Base-by-base conservation (phyloP, 2,113 vertebrate genomes). In the Paradoxurus hermaphroditus region DNA sequence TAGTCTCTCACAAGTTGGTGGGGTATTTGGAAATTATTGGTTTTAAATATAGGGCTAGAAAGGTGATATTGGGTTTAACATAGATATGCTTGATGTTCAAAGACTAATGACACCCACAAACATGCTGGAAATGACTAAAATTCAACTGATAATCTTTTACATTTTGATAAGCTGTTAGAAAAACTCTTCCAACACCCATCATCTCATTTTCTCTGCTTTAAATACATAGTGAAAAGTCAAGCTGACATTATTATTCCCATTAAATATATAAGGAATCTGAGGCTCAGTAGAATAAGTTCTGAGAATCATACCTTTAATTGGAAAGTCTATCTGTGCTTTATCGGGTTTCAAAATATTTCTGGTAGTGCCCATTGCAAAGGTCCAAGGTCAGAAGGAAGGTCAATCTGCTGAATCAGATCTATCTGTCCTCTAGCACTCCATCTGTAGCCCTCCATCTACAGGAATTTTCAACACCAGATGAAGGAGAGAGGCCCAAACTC, bases 161-260 rank as follows among this genome's bases (percentile, higher is more conserved):
- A 53, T 86, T 94, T 89, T 93, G 62, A 68, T 78, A 93, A 94
- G 4, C 23, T 91, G 11, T 75, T 86, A 86, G 41, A 46, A 93
- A 95, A 93, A 77, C 13, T 4, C 86, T 62, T 63, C 34, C 16
- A 86, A 86, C 63, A 36, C 6, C 62, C 53, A 49, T 7, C 23
- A 82, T 56, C 21, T 81, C 41, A 59, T 94, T 82, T 89, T 82
- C 18, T 53, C 41, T 83, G 46, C 9, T 86, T 86, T 15, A 75
- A 49, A 59, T 92, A 73, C 70, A 79, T 31, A 31, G 3, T 21
- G 39, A 90, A 87, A 23, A n/a, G 21, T 27, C 82, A 36, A 82
- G 36, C 31, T 90, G 44, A 90, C 31, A 23, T 63, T 51, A 81
- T 68, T 46, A 85, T 41, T n/a, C 41, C 13, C 5, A 39, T 70